Conservation (phyloP, 2,113 vertebrate species). For the Oncorhynchus mykiss region DNA sequence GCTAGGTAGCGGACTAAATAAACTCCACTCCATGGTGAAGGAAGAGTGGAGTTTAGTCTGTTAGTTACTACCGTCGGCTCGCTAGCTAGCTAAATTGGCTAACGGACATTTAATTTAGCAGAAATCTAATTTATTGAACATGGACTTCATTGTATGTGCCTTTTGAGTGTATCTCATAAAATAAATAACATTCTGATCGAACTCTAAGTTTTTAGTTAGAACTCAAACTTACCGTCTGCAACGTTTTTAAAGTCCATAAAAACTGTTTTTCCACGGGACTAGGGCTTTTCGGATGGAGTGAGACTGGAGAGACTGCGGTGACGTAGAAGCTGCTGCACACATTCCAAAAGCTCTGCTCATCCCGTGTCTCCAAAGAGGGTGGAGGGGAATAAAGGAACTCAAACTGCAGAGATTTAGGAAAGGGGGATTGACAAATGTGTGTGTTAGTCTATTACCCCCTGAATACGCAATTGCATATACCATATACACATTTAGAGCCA, state of each 20-base stretch:
- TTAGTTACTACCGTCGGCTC: too few relatives aligned
- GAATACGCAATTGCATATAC: too few relatives aligned
- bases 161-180: background rate
- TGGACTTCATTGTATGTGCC: background rate
- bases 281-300: conserved; percentile 7
- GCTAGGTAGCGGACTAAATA: too few relatives aligned
- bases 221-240: too few relatives aligned
- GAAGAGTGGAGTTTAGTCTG: too few relatives aligned
- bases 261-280: conserved; percentile 27
- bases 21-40: too few relatives aligned
- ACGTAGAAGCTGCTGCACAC: conserved; percentile 66
- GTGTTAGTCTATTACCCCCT: background rate
- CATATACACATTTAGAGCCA: too few relatives aligned
- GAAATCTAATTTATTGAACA: background rate
- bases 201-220: too few relatives aligned
- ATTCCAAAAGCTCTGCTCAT: conserved; percentile 53
- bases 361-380: background rate
- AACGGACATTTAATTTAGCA: conserved; percentile 33
- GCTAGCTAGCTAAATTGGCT: conserved; percentile 19
- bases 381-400: background rate
- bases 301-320: conserved; percentile 18
- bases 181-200: too few relatives aligned
- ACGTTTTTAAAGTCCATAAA: background rate
- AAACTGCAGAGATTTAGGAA: background rate
- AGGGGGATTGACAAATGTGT: background rate